Base-by-base conservation (phyloP, 2,113 vertebrate genomes). In the Gobius niger region DNA sequence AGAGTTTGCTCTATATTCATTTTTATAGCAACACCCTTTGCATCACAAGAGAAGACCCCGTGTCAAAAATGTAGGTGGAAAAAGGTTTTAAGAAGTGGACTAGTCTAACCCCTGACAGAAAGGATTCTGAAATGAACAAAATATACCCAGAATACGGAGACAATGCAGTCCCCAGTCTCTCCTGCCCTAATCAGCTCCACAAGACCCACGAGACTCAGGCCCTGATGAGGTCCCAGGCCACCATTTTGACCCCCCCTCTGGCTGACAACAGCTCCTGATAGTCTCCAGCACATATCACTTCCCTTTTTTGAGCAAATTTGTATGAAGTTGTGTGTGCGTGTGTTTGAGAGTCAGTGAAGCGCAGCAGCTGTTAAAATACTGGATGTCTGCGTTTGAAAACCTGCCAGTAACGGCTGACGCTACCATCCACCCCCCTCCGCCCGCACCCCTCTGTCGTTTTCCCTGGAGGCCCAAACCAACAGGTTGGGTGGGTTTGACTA, bases 321-420 rank as follows among this genome's bases (percentile, higher is more conserved):
- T 60, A 15, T 10, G 40, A 41, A 34, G 42, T 57, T 62, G 67
- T 53, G 56, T 68, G 73, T 76, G 65, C 41, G 44, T 61, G 42
- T 56, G 41, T 34, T 69, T 76, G 69, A 2, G 65, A 69, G 50
- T 9, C 50, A 80, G 75, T 87, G 86, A 90, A 86, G 80, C 84
- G 85, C 79, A 85, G 91, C 91, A 91, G 91, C 91, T 92, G 92
- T 89, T 90, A 90, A 89, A 92, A 91, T 89, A 91, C 86, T 89
- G 64, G 78, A 88, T 87, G 90, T 83, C 87, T 89, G 89, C 76
- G 75, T 72, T 83, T 90, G 82, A 90, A 88, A 90, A 90, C 73
- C 89, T 92, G 89, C 91, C 90, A 90, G 86, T 83, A 89, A 88
- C 87, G 81, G 87, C 89, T 91, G 89, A 82, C 88, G 87, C 85